Conservation (phyloP, 2,797 vertebrate genomes). For the Hyperoplus lanceolatus region DNA sequence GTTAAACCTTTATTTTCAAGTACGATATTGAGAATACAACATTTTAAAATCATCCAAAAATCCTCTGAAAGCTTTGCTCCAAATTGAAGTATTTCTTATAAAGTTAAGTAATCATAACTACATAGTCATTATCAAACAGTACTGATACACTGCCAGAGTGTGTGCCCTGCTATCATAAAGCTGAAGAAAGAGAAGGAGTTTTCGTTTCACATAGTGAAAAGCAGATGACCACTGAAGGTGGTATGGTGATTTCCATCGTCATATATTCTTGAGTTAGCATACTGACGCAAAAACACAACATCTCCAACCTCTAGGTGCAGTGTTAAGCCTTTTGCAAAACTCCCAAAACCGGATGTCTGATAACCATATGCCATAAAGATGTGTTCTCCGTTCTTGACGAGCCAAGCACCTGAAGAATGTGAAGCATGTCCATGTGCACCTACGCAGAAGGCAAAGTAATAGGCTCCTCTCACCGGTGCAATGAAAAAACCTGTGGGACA, state of each 20-base stretch:
- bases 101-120: background rate
- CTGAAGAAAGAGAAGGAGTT: background rate
- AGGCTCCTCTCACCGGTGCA: slow-evolving; percentile 32
- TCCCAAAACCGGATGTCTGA: fast-evolving
- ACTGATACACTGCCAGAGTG: background rate
- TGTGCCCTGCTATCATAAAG: background rate
- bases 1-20: slow-evolving; percentile 6
- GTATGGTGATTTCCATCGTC: background rate
- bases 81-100: no score
- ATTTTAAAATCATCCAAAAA: background rate
- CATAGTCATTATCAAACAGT: background rate
- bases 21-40: background rate
- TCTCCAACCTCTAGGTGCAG: slow-evolving; percentile 48
- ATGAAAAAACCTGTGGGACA: slow-evolving; percentile 37
- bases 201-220: slow-evolving; percentile 38
- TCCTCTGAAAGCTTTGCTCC: background rate
- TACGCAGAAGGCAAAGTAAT: slow-evolving; percentile 15
- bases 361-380: background rate
- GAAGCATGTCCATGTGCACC: fast-evolving
- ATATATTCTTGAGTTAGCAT: fast-evolving
- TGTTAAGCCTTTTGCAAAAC: slow-evolving; percentile 10
- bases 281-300: slow-evolving; percentile 15
- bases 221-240: slow-evolving; percentile 48
- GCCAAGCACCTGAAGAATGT: background rate
- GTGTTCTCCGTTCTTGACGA: slow-evolving; percentile 21